Percentiles rank a stretch among this genome's conserved stretches.
phyloP scores from a whole-genome alignment of 2,797 vertebrate genomes.

The Bradypodion pumilum region DNA sequence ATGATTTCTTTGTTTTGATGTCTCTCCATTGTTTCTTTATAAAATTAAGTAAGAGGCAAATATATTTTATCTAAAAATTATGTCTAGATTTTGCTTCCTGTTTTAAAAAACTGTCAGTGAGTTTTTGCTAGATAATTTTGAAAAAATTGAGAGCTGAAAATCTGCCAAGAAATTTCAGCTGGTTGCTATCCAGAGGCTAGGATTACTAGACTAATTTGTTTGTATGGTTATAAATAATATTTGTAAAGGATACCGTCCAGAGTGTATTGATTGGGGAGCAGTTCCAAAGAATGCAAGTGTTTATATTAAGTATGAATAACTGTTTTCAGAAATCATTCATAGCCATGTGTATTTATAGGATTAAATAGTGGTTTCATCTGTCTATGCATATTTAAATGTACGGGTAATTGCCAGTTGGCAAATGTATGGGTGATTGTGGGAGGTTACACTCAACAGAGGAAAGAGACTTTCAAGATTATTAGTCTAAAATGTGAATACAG shows the following conservation, averaged over 20 bases:
- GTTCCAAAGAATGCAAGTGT: neutral
- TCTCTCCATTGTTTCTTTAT: neutral
- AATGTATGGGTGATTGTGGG: neutral
- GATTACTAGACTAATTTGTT: neutral
- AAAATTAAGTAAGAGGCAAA: too few species aligned
- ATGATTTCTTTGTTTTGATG: neutral
- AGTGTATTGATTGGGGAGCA: neutral
- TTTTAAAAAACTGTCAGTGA: neutral
- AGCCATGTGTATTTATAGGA: neutral
- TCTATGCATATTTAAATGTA: neutral
- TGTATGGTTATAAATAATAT: neutral
- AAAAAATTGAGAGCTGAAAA: conserved; percentile 9
- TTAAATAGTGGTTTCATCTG: neutral
- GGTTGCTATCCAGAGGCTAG: neutral
- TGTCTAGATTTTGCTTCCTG: neutral
- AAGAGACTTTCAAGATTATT: neutral
- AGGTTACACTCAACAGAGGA: neutral
- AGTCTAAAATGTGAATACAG: neutral
- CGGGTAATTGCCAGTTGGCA: neutral
- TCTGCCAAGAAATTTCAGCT: neutral
- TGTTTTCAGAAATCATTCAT: neutral
- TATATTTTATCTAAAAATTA: neutral
- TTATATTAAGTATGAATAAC: neutral
- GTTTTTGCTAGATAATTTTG: conserved; percentile 7
- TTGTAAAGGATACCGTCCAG: neutral